Conservation (phyloP, 1,140 invertebrate species). For the Drosophila serrata region DNA sequence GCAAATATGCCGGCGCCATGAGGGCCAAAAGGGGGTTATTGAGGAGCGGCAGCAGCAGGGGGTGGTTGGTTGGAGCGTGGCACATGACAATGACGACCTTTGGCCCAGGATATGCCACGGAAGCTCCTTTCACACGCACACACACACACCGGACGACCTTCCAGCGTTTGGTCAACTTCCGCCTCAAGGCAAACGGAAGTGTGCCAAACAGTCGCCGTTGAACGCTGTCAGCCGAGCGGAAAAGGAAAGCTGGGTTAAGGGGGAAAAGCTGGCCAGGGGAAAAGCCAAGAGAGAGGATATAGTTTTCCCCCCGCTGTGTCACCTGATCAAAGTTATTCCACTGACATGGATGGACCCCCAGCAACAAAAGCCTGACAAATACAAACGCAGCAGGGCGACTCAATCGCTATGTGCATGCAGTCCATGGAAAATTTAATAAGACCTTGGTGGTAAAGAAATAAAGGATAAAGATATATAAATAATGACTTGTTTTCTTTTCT, state of each 20-base stretch:
- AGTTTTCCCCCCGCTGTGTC: conserved; percentile 18
- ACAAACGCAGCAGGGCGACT: conserved; percentile 3
- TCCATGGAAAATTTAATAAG: neutral
- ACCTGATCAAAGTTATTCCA: conserved; percentile 37
- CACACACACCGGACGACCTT: conserved; percentile 36
- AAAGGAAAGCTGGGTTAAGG: neutral
- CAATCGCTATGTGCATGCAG: neutral
- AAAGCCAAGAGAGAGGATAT: neutral
- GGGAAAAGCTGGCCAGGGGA: neutral
- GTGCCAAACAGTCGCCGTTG: conserved; percentile 62
- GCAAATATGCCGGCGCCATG: conserved; percentile 57
- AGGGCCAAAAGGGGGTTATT: neutral
- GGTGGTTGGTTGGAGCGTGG: conserved; percentile 32
- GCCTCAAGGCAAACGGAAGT: conserved; percentile 57
- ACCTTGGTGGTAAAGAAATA: neutral
- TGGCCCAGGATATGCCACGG: conserved; percentile 58
- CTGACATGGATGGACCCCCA: neutral
- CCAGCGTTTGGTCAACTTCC: conserved; percentile 68
- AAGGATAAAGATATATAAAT: neutral
- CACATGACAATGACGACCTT: conserved; percentile 69
- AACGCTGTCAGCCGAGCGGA: conserved; percentile 37
- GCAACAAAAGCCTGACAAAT: conserved; percentile 7
- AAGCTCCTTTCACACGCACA: conserved; percentile 62
- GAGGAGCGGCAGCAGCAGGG: neutral
- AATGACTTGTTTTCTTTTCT: neutral